A percentile compares a stretch with the other conserved stretches of the same genome.
Evolutionary conservation across 2,113 vertebrate genomes (phyloP).

Genomic region (Cynopterus brachyotis): DNA sequence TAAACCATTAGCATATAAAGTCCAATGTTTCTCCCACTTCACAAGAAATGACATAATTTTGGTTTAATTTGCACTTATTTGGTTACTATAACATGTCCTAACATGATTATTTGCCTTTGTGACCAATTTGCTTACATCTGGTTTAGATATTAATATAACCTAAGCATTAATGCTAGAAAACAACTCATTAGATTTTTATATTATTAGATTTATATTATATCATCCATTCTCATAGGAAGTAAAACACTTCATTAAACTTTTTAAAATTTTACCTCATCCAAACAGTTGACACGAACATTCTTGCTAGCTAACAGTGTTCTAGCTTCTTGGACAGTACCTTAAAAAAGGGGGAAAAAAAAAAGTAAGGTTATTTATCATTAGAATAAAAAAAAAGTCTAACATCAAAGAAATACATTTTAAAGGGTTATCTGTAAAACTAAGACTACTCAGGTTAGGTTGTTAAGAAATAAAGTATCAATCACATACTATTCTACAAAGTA

Average conservation of each 20-base stretch:
- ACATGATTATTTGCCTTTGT: background rate
- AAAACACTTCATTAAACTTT: conserved; percentile 24
- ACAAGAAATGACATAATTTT: background rate
- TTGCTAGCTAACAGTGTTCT: conserved; percentile 93
- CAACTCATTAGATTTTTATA: background rate
- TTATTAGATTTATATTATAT: background rate
- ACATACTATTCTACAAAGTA: background rate
- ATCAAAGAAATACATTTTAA: background rate
- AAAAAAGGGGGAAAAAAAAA: background rate
- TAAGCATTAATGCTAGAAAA: conserved; percentile 11
- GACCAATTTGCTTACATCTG: background rate
- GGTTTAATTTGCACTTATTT: background rate
- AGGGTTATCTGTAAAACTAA: background rate
- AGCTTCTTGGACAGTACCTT: conserved; percentile 94
- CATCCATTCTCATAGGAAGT: background rate
- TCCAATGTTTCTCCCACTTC: background rate
- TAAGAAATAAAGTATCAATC: background rate
- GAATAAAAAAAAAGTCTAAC: conserved; percentile 7
- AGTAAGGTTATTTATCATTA: conserved; percentile 21
- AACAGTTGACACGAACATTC: conserved; percentile 96
- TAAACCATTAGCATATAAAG: conserved; percentile 9
- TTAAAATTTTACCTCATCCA: conserved; percentile 93
- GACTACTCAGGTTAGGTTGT: background rate
- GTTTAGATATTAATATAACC: conserved; percentile 8
- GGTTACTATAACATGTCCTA: background rate